These are phyloP conservation scores for Cyclargus thomasi DNA, from an alignment of 1,140 invertebrate species.

Conservation along the genomic window DNA sequence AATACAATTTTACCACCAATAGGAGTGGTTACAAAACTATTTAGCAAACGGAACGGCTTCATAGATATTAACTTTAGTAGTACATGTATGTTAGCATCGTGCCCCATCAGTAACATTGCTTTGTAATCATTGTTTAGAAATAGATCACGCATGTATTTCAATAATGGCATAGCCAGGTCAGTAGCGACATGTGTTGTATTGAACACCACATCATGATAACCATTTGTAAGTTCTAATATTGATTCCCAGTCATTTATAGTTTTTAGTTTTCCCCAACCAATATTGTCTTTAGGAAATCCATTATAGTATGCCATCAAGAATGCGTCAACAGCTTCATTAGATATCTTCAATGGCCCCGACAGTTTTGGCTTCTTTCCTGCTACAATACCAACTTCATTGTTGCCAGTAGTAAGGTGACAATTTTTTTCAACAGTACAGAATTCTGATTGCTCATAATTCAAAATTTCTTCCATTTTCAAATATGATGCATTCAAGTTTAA, in stretches of 20 bases:
- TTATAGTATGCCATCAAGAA: conserved; percentile 63
- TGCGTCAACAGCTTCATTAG: conserved; percentile 50
- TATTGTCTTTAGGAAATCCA: conserved; percentile 39
- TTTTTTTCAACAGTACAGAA: conserved; percentile 38
- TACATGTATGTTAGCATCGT: conserved; percentile 43
- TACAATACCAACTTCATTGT: conserved; percentile 36
- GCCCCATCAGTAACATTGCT: conserved; percentile 37
- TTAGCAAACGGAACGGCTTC: conserved; percentile 34
- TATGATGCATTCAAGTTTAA: conserved; percentile 42
- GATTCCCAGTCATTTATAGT: conserved; percentile 35
- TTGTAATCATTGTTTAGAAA: conserved; percentile 34
- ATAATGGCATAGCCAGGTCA: conserved; percentile 46
- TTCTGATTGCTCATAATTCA: conserved; percentile 46
- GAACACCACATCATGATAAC: conserved; percentile 52
- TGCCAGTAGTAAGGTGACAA: conserved; percentile 43
- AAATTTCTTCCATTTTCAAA: conserved; percentile 38
- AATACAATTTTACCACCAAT: conserved; percentile 61
- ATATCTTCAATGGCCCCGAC: conserved; percentile 47
- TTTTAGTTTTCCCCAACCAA: conserved; percentile 52
- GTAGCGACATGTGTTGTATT: conserved; percentile 42
- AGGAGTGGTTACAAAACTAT: conserved; percentile 47
- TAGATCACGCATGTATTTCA: conserved; percentile 40
- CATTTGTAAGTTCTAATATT: conserved; percentile 37
- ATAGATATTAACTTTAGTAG: conserved; percentile 38
- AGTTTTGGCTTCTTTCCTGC: conserved; percentile 44